These are phyloP conservation scores for Prosapia bicincta DNA, from an alignment of 2,888 invertebrate genomes.

Conservation along the genomic window DNA sequence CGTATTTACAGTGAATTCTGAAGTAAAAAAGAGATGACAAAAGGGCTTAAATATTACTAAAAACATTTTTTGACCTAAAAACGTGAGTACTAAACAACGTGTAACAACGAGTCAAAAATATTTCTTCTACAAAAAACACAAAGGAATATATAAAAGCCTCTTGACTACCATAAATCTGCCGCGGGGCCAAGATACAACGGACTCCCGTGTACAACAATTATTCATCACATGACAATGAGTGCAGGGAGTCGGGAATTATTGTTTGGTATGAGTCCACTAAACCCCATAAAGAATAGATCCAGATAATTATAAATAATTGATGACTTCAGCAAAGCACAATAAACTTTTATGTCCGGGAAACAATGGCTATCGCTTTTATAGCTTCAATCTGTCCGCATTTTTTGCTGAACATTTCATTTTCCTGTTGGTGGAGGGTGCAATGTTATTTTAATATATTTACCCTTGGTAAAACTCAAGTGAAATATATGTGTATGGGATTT, in stretches of 20 bases:
- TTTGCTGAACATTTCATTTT: neutral
- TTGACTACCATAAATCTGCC: neutral
- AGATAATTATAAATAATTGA: constrained; percentile 2
- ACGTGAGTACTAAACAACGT: too few relatives aligned
- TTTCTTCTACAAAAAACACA: neutral
- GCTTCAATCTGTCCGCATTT: neutral
- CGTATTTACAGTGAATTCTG: too few relatives aligned
- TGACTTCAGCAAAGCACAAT: neutral
- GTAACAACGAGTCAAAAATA: too few relatives aligned
- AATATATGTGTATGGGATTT: too few relatives aligned
- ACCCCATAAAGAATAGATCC: neutral
- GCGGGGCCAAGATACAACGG: too few relatives aligned
- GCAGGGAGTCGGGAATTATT: neutral
- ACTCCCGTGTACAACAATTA: neutral
- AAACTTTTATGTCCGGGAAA: neutral
- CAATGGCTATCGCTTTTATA: neutral
- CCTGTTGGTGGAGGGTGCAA: too few relatives aligned
- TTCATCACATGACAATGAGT: neutral
- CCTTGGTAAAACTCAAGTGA: too few relatives aligned
- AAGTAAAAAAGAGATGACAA: too few relatives aligned
- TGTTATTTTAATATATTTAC: neutral
- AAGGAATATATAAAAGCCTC: neutral
- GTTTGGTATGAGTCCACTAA: neutral
- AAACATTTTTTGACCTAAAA: too few relatives aligned
- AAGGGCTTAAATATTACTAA: too few relatives aligned